Conservation (phyloP, 2,797 vertebrate genomes). For the Coranthus polyacanthus region DNA sequence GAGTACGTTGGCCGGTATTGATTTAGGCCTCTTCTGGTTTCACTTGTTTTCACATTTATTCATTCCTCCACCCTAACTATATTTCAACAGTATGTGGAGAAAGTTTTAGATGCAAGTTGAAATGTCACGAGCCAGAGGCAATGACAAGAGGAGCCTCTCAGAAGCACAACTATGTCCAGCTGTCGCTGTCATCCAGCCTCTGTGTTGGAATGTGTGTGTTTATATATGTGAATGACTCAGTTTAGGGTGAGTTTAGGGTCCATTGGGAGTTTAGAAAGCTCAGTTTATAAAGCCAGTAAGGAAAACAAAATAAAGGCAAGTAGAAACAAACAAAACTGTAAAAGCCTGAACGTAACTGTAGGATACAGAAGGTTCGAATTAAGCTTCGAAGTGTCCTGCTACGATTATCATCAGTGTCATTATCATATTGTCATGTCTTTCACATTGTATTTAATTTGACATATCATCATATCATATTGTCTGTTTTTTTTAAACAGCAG, state of each 20-base stretch:
- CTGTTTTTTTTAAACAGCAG: too few species aligned
- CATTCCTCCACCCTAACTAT: conserved; percentile 11
- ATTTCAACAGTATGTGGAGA: conserved; percentile 19
- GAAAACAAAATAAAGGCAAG: not conserved
- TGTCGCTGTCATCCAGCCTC: conserved; percentile 29
- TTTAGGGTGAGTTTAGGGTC: not conserved
- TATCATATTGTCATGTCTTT: too few species aligned
- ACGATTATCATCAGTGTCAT: too few species aligned
- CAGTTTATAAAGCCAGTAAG: conserved; percentile 1
- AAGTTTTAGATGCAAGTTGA: conserved; percentile 37
- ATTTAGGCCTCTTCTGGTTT: conserved; percentile 58
- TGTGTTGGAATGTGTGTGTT: conserved; percentile 13
- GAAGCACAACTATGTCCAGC: conserved; percentile 26
- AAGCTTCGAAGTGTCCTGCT: too few species aligned
- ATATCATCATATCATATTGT: too few species aligned
- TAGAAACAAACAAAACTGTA: too few species aligned
- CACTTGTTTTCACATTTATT: conserved; percentile 50
- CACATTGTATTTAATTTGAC: too few species aligned
- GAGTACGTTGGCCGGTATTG: conserved; percentile 36
- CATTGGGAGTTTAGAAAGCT: not conserved
- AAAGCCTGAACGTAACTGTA: too few species aligned
- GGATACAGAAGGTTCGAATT: too few species aligned
- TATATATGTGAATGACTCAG: conserved; percentile 6
- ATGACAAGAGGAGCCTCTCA: conserved; percentile 22
- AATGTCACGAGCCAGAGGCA: conserved; percentile 7